Base-by-base conservation (phyloP, 1,140 invertebrate genomes). In the Bombus vancouverensis region DNA sequence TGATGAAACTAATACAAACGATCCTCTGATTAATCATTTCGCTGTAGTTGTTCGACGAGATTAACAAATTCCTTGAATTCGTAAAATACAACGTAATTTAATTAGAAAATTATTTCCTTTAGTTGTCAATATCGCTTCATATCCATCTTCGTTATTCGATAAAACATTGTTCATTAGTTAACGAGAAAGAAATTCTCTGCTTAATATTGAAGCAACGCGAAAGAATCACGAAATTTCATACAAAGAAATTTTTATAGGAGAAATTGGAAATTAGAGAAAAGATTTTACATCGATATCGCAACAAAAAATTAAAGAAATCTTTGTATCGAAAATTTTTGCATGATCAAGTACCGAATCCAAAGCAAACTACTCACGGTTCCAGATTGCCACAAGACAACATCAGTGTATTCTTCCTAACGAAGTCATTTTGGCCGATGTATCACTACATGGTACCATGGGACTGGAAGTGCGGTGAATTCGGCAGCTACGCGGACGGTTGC, bases 381-480 rank as follows among this genome's bases (percentile, higher is more conserved):
- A 97, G 97, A 92, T 96, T 95, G 87, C 97, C 97, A 1, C 95
- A 96, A 2, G 97, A 98, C 86, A 97, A 96, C 2, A 97, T 97
- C 89, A 94, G 96, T 47, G 96, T 98, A 9, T 98, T 98, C 89
- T 92, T 98, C 57, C 88, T 98, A 0, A 96, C 95, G 1, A 97
- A 97, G 91, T 97, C 96, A 2, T 97, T 97, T 88, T 98, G 97
- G 98, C 96, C 96, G 0, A 96, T 97, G 77, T 98, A 98, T 87
- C 97, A 98, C 89, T 98, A 98, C 86, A 89, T 97, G 4, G 91
- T 97, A 6, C 97, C 97, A 0, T 96, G 96, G 95, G 97, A 98
- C 86, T 98, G 97, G 93, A 97, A 97, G 91, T 96, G 96, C 28
- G 96, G 97, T 15, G 98, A 98, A 94, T 98, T 96, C 81, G 97